phyloP scores from a whole-genome alignment of 92 coral and sea anemone species.

The Siderastrea siderea region DNA sequence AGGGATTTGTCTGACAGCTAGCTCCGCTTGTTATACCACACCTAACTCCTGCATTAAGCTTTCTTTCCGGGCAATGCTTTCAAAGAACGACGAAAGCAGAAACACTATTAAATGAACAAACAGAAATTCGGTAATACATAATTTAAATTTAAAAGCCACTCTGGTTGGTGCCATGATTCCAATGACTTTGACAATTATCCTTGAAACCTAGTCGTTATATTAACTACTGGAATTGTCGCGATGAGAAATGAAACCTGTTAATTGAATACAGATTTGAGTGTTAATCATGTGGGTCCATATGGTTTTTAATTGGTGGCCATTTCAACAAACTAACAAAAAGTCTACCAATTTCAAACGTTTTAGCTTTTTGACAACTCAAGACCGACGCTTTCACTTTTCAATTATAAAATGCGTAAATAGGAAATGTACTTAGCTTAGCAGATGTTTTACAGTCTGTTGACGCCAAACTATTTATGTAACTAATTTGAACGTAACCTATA shows the following conservation, averaged over 20 bases:
- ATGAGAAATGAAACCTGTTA: conserved; percentile 6
- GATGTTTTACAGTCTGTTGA: conserved; percentile 22
- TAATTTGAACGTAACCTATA: not conserved
- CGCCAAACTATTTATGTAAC: not conserved
- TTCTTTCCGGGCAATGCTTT: not conserved
- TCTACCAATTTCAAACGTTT: not conserved
- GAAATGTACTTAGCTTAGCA: conserved; percentile 16
- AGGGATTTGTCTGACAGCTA: no score
- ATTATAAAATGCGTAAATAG: conserved; percentile 6
- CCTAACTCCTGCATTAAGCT: not conserved
- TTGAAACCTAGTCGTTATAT: not conserved
- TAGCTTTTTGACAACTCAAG: not conserved
- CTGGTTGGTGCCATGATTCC: not conserved
- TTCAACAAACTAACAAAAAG: not conserved
- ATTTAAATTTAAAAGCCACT: not conserved
- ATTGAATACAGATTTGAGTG: not conserved
- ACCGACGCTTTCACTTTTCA: not conserved
- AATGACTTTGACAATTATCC: no score
- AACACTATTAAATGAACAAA: not conserved
- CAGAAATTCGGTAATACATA: not conserved
- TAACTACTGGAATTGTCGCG: not conserved
- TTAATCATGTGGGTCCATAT: conserved; percentile 20
- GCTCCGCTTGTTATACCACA: not conserved
- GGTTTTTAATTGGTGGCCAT: conserved; percentile 1
- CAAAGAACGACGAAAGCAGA: not conserved